phyloP scores from a whole-genome alignment of 2,797 vertebrate genomes.

The Smutsia temminckii region DNA sequence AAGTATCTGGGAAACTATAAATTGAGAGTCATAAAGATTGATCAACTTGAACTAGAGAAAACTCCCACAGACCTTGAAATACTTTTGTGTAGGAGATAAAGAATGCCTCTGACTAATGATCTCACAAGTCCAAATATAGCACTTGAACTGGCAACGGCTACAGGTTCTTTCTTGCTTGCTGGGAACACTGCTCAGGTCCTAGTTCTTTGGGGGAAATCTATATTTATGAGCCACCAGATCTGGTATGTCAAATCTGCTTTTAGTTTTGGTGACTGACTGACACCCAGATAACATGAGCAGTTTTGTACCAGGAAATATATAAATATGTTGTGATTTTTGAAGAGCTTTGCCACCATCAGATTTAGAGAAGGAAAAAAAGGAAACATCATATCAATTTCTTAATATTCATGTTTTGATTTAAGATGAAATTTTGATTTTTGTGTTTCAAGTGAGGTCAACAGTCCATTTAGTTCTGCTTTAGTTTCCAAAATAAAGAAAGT shows the following conservation, averaged over 20 bases:
- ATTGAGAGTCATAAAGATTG: slow-evolving; percentile 50
- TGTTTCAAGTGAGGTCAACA: neutral
- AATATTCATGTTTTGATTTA: neutral
- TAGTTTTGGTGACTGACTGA: neutral
- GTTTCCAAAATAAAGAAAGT: neutral
- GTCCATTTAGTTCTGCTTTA: neutral
- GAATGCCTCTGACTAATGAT: slow-evolving; percentile 45
- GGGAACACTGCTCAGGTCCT: neutral
- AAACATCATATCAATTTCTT: neutral
- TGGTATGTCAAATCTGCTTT: neutral
- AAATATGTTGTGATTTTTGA: neutral
- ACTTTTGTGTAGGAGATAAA: slow-evolving; percentile 46
- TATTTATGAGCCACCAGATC: neutral
- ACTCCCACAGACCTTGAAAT: slow-evolving; percentile 66
- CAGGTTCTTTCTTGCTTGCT: neutral
- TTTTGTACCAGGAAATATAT: slow-evolving; percentile 9
- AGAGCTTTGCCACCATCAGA: neutral
- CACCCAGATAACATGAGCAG: neutral
- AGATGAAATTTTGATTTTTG: neutral
- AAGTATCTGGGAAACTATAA: slow-evolving; percentile 36
- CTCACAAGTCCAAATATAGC: slow-evolving; percentile 48
- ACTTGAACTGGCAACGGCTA: neutral
- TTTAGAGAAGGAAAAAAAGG: neutral
- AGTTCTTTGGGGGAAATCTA: neutral
- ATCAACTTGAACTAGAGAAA: slow-evolving; percentile 50